A percentile compares a stretch with the other conserved stretches of the same genome.
Evolutionary conservation across 2,797 vertebrate genomes (phyloP).

Genomic region (Squalus acanthias): DNA sequence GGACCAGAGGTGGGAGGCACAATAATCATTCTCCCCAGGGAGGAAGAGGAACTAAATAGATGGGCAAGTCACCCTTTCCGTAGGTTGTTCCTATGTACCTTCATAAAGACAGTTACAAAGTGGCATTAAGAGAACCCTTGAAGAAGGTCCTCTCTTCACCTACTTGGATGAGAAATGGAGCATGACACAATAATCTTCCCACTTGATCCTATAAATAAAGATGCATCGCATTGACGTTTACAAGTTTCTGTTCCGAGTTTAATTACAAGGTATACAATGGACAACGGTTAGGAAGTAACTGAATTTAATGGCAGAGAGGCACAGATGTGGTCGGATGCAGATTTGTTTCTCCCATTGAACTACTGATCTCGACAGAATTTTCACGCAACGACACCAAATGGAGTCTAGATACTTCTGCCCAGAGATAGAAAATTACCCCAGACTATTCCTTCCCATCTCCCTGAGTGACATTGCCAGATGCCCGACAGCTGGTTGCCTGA

Average conservation of each 20-base stretch:
- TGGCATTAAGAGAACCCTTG: not conserved
- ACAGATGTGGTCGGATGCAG: not conserved
- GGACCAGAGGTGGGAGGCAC: no score
- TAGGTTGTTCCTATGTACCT: no score
- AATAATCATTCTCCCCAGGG: no score
- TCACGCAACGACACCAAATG: not conserved
- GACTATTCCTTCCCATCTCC: not conserved
- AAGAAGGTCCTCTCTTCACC: not conserved
- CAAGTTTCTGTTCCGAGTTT: not conserved
- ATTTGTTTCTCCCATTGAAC: not conserved
- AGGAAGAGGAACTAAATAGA: no score
- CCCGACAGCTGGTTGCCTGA: not conserved
- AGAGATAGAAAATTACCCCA: not conserved
- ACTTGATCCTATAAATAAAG: not conserved
- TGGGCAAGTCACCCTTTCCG: no score
- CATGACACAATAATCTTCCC: not conserved
- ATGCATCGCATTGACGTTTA: not conserved
- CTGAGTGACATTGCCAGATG: not conserved
- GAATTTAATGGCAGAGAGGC: not conserved
- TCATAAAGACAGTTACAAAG: not conserved
- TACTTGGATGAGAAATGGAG: not conserved
- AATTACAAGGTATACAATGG: not conserved
- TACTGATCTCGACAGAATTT: not conserved
- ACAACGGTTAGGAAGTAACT: not conserved
- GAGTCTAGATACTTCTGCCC: not conserved